Percentiles rank a stretch among this genome's conserved stretches.
These are phyloP conservation scores for Megatriorchis doriae DNA, from an alignment of 2,113 vertebrate species.

Conservation along the genomic window DNA sequence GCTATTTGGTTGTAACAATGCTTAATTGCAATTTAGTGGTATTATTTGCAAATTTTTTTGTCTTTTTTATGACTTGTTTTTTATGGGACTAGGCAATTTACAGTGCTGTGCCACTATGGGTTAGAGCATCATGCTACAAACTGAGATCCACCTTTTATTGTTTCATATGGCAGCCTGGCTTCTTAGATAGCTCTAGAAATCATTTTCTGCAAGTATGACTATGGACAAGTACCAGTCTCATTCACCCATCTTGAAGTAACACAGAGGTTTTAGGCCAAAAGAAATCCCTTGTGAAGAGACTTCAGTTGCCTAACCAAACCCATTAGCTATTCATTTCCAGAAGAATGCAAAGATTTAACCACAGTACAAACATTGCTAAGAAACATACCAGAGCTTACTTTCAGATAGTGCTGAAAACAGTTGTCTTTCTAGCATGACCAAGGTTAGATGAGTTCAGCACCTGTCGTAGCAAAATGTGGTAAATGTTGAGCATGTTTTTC, in stretches of 20 bases:
- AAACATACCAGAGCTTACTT: background rate
- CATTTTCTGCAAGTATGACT: background rate
- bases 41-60: background rate
- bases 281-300: background rate
- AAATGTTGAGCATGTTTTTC: background rate
- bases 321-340: background rate
- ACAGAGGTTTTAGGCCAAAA: background rate
- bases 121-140: background rate
- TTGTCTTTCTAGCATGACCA: background rate
- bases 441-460: conserved; percentile 9
- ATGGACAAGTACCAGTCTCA: background rate
- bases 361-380: background rate
- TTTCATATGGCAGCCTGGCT: background rate
- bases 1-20: background rate
- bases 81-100: background rate
- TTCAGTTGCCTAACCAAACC: background rate
- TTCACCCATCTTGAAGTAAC: background rate
- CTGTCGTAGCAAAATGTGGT: background rate
- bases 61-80: background rate
- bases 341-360: background rate
- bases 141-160: background rate
- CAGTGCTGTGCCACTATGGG: background rate
- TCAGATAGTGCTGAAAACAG: background rate
- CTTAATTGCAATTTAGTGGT: background rate
- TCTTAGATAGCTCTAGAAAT: background rate